Evolutionary conservation across 2,888 invertebrate species (phyloP).

Genomic region (Drosophila meridiana): DNA sequence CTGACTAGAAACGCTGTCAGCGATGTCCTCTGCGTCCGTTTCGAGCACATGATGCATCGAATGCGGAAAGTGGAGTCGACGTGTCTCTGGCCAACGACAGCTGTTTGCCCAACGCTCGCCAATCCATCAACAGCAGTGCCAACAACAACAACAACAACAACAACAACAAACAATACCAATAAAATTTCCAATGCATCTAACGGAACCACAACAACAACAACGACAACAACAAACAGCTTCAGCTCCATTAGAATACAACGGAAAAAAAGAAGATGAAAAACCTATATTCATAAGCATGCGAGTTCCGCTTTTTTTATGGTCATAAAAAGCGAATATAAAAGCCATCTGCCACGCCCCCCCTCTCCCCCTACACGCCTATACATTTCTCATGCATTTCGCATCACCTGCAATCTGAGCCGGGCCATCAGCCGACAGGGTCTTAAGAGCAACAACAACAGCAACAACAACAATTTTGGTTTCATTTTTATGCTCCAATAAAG

Average conservation of each 20-base stretch:
- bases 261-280: constrained; percentile 38
- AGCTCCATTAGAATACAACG: constrained; percentile 57
- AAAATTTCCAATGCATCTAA: constrained; percentile 53
- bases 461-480: constrained; percentile 26
- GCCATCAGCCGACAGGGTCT: constrained; percentile 2
- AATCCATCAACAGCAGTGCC: constrained; percentile 71
- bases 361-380: neutral
- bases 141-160: constrained; percentile 11
- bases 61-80: neutral
- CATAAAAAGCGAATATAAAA: constrained; percentile 48
- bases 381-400: constrained; percentile 16
- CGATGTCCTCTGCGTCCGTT: neutral
- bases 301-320: constrained; percentile 22
- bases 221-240: constrained; percentile 20
- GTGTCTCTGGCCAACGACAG: constrained; percentile 2
- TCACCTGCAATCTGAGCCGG: constrained; percentile 50
- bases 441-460: constrained; percentile 15
- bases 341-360: constrained; percentile 11
- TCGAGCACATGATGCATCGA: constrained; percentile 54
- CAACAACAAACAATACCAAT: constrained; percentile 59
- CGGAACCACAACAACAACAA: constrained; percentile 24
- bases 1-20: neutral
- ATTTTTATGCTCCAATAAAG: constrained; percentile 72
- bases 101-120: constrained; percentile 49
- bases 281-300: constrained; percentile 58